Conservation (phyloP, 2,888 invertebrate species). For the Hypercompe scribonia region DNA sequence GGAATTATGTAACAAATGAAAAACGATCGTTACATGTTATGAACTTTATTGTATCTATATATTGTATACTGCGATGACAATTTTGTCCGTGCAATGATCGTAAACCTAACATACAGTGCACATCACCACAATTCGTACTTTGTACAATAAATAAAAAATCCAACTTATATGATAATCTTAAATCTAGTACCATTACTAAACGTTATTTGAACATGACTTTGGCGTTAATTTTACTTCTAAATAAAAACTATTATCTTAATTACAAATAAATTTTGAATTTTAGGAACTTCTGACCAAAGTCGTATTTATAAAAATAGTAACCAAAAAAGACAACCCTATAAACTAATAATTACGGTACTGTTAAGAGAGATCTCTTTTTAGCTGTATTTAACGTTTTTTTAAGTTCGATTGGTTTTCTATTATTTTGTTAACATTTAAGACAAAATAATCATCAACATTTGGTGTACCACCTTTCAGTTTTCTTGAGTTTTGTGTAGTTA, state of each 20-base stretch:
- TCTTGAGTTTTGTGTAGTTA: background rate
- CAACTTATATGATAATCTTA: slow-evolving; percentile 53
- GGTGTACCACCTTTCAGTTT: background rate
- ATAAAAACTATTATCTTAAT: slow-evolving; percentile 41
- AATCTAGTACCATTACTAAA: slow-evolving; percentile 39
- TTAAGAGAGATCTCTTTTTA: background rate
- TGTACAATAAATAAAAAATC: slow-evolving; percentile 78
- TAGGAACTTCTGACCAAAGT: slow-evolving; percentile 62
- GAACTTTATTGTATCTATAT: slow-evolving; percentile 60
- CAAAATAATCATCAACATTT: too few species aligned
- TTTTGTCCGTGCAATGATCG: slow-evolving; percentile 20
- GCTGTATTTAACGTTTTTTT: background rate
- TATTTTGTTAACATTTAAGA: too few species aligned
- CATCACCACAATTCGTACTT: slow-evolving; percentile 63
- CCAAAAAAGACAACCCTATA: slow-evolving; percentile 1
- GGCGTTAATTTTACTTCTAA: slow-evolving; percentile 54
- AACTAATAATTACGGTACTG: background rate
- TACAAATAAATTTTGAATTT: slow-evolving; percentile 56
- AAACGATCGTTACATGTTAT: slow-evolving; percentile 15
- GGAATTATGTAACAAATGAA: background rate
- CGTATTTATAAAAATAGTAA: slow-evolving; percentile 23
- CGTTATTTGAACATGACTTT: slow-evolving; percentile 59
- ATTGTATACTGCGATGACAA: slow-evolving; percentile 51
- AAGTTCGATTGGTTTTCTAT: too few species aligned
- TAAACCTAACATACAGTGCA: slow-evolving; percentile 25